phyloP scores from a whole-genome alignment of 2,888 invertebrate genomes.

The Cyclophora punctaria region DNA sequence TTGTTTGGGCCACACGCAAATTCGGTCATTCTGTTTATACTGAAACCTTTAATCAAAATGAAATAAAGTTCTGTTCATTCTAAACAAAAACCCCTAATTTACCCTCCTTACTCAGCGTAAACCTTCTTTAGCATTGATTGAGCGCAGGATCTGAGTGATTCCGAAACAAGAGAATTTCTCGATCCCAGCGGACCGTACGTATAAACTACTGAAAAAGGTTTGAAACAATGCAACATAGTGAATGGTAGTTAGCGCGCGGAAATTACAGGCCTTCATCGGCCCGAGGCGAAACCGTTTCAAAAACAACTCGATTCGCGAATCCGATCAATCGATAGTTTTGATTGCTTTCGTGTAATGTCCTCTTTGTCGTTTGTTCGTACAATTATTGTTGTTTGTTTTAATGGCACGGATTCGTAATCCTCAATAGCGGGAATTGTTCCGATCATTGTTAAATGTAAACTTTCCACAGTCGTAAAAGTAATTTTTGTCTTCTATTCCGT shows the following conservation, averaged over 20 bases:
- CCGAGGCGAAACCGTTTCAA: conserved; percentile 18
- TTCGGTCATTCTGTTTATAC: neutral
- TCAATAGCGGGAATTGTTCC: conserved; percentile 3
- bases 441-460: conserved; percentile 6
- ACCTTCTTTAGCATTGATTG: conserved; percentile 24
- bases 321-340: conserved; percentile 54
- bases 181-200: conserved; percentile 25
- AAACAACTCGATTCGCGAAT: conserved; percentile 50
- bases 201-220: conserved; percentile 34
- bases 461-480: conserved; percentile 1
- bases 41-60: neutral
- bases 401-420: conserved; percentile 9
- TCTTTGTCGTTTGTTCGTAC: conserved; percentile 20
- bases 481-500: neutral
- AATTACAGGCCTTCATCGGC: conserved; percentile 32
- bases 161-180: conserved; percentile 17
- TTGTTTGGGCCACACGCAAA: neutral
- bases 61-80: conserved; percentile 1
- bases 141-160: conserved; percentile 24
- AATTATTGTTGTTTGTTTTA: conserved; percentile 22
- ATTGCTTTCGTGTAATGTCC: conserved; percentile 51
- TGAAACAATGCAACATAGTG: conserved; percentile 38
- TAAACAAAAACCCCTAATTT: conserved; percentile 6
- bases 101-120: conserved; percentile 13
- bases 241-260: conserved; percentile 49